Conservation (phyloP, 2,888 invertebrate species). For the Agrilus mali region DNA sequence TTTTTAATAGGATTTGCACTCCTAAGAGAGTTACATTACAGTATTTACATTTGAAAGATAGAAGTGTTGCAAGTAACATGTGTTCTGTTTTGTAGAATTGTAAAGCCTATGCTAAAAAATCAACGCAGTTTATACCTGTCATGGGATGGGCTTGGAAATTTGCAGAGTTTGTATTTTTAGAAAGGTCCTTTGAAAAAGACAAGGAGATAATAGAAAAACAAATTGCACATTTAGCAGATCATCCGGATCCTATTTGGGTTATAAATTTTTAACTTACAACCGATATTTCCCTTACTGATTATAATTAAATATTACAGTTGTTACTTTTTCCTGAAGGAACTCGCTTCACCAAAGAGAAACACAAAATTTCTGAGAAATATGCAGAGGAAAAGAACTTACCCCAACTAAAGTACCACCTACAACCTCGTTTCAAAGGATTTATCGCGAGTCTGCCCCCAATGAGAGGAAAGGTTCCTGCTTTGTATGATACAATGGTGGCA, state of each 20-base stretch:
- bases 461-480: constrained; percentile 65
- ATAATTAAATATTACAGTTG: constrained; percentile 42
- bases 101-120: constrained; percentile 90
- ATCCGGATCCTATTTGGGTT: constrained; percentile 86
- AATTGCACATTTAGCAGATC: constrained; percentile 69
- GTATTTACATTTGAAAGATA: constrained; percentile 2
- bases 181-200: constrained; percentile 85
- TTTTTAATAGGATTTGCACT: background rate
- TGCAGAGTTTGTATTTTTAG: constrained; percentile 87
- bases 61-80: background rate
- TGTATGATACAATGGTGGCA: constrained; percentile 72
- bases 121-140: constrained; percentile 79
- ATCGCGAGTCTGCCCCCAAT: constrained; percentile 72
- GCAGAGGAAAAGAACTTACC: constrained; percentile 77
- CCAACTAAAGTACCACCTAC: constrained; percentile 74
- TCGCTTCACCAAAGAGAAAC: constrained; percentile 76
- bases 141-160: constrained; percentile 97
- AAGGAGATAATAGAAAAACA: constrained; percentile 68
- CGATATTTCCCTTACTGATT: background rate
- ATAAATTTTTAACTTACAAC: constrained; percentile 19
- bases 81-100: constrained; percentile 55
- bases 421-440: constrained; percentile 93
- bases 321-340: constrained; percentile 89
- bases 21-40: too few relatives aligned
- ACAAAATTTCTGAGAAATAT: constrained; percentile 76